phyloP scores from a whole-genome alignment of 2,888 invertebrate species.

The Priocnemis perturbator region DNA sequence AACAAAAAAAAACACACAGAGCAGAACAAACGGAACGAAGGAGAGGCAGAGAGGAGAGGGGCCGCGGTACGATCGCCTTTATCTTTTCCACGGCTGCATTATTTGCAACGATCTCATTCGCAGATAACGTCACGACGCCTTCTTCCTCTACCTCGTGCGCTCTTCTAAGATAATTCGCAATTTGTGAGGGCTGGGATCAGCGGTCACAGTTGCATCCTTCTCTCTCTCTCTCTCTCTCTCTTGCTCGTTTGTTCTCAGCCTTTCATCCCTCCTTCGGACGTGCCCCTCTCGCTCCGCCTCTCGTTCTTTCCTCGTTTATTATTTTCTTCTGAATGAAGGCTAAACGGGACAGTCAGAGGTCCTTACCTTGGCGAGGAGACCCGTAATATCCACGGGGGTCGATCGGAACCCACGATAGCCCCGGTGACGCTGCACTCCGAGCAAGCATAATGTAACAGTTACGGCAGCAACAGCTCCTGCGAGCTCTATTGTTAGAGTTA shows the following conservation, averaged over 20 bases:
- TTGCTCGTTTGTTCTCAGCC: too few relatives aligned
- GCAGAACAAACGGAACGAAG: constrained; percentile 12
- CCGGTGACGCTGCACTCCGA: constrained; percentile 49
- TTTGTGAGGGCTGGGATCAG: constrained; percentile 8
- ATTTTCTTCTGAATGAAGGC: constrained; percentile 13
- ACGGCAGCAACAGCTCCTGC: constrained; percentile 32
- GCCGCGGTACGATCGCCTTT: neutral
- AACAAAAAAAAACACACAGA: too few relatives aligned
- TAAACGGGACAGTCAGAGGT: constrained; percentile 14
- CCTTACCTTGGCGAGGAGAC: constrained; percentile 26
- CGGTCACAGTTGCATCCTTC: neutral
- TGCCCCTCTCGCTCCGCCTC: too few relatives aligned
- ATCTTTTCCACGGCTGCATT: constrained; percentile 10
- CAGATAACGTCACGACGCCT: constrained; percentile 5
- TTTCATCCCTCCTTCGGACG: too few relatives aligned
- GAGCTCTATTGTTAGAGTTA: constrained; percentile 48
- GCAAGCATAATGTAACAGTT: constrained; percentile 51
- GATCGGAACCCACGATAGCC: constrained; percentile 57
- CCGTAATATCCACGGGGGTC: constrained; percentile 48
- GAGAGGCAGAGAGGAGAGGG: neutral
- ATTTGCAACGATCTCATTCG: constrained; percentile 1
- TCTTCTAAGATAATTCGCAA: constrained; percentile 12
- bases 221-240: neutral
- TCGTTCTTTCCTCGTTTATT: constrained; percentile 5
- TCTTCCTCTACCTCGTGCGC: neutral